Base-by-base conservation (phyloP, 2,888 invertebrate genomes). In the Cosmorhoe ocellata region DNA sequence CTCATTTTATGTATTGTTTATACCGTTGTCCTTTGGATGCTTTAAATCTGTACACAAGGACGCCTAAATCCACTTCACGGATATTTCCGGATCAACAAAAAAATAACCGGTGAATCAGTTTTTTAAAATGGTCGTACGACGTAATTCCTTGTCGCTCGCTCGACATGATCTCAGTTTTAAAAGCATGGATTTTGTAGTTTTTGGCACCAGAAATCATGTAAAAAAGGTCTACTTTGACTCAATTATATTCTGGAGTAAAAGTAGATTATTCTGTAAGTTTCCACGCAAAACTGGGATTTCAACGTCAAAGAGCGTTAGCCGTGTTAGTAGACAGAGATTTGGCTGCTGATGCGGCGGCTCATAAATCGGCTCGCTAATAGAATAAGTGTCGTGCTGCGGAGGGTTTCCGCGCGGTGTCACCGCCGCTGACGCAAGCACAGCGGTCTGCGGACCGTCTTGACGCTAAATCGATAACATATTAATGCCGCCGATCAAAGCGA, bases 31-130 rank as follows among this genome's bases (percentile, higher is more conserved):
- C 84, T 84, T 81, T 78, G 71, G 67, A 61, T 77, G 76, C 74
- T 79, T 79, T 76, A 79, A 79, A 77, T 74, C 74, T 71, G 75
- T 71, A 76, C 76, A 74, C 87, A 90, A 90, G 88, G 89, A 88
- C 88, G 79, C 75, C 82, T 84, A 85, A 84, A 81, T 84, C 74
- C 70, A 81, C 74, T 59, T 73, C 61, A 69, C 58, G 71, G 79
- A 79, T 89, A 89, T 86, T 86, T 89, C 85, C 88, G 87, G 72
- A 82, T 79, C 79, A 68, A 74, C 85, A 81, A 80, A 85, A 84
- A 68, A 79, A 79, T 81, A 81, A 81, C 73, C 63, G 77, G 70
- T 88, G 88, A 90, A 80, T 89, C 88, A 86, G 65, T 74, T 82
- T 83, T 69, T 85, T 78, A 68, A 61, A 74, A 77, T 69, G 70